A percentile compares a stretch with the other conserved stretches of the same genome.
These are phyloP conservation scores for Ochropacha duplaris DNA, from an alignment of 2,888 invertebrate genomes.

Conservation along the genomic window DNA sequence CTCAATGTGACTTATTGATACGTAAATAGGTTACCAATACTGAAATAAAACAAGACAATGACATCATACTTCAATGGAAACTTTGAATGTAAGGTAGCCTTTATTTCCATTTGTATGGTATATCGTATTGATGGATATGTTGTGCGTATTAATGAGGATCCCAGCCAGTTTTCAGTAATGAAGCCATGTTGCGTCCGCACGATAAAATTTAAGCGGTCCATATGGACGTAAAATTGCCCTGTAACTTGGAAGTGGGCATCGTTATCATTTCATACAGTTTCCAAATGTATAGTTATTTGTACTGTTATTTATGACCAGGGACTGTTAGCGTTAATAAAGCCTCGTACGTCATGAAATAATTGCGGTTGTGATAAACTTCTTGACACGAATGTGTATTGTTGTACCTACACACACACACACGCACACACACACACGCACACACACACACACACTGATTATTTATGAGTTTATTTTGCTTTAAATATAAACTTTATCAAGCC, in stretches of 20 bases:
- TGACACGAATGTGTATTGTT: conserved; percentile 9
- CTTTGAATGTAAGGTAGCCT: not conserved
- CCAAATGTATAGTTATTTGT: conserved; percentile 9
- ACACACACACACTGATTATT: no score
- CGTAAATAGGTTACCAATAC: no score
- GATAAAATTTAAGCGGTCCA: conserved; percentile 56
- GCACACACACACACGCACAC: no score
- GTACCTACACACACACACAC: not conserved
- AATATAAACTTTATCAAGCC: not conserved
- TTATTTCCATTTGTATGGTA: not conserved
- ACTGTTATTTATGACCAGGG: conserved; percentile 23
- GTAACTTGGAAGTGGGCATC: conserved; percentile 24
- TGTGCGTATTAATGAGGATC: conserved; percentile 33
- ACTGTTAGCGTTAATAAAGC: conserved; percentile 6
- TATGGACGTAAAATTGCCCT: conserved; percentile 32
- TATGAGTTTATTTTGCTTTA: not conserved
- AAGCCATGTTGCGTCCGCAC: conserved; percentile 42
- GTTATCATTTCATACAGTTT: conserved; percentile 14
- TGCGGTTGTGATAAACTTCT: conserved; percentile 19
- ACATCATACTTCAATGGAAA: not conserved
- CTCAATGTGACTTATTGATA: not conserved
- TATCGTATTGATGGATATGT: conserved; percentile 3
- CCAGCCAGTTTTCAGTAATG: conserved; percentile 44
- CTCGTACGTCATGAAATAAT: conserved; percentile 17
- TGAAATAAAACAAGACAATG: not conserved